Conservation (phyloP, 2,113 vertebrate genomes). For the Recurvirostra avosetta region DNA sequence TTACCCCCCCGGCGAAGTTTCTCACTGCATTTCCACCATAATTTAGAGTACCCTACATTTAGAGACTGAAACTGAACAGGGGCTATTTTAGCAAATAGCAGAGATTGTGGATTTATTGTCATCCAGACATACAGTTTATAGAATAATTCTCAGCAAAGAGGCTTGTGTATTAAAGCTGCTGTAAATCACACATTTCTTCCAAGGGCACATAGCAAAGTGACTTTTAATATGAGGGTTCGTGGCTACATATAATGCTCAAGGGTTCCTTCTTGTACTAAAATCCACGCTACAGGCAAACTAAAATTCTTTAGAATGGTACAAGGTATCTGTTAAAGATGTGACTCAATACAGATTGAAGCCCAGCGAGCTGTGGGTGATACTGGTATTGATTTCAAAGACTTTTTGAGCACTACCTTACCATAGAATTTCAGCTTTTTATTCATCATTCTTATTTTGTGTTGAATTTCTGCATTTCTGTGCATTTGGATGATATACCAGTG, state of each 20-base stretch:
- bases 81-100: background rate
- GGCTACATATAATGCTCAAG: background rate
- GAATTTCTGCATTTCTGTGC: background rate
- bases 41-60: background rate
- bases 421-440: background rate
- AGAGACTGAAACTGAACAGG: background rate
- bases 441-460: background rate
- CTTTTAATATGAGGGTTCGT: background rate
- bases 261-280: background rate
- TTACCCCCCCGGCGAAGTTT: background rate
- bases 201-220: background rate
- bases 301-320: background rate
- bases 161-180: background rate
- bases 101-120: background rate
- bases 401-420: background rate
- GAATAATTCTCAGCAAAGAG: background rate
- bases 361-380: background rate
- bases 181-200: background rate
- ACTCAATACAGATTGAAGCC: background rate
- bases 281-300: background rate
- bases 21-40: background rate
- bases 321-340: background rate
- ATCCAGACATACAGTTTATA: background rate
- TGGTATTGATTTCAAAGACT: background rate
- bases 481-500: background rate